Evolutionary conservation across 2,113 vertebrate species (phyloP).

Genomic region (Scatophagus argus): DNA sequence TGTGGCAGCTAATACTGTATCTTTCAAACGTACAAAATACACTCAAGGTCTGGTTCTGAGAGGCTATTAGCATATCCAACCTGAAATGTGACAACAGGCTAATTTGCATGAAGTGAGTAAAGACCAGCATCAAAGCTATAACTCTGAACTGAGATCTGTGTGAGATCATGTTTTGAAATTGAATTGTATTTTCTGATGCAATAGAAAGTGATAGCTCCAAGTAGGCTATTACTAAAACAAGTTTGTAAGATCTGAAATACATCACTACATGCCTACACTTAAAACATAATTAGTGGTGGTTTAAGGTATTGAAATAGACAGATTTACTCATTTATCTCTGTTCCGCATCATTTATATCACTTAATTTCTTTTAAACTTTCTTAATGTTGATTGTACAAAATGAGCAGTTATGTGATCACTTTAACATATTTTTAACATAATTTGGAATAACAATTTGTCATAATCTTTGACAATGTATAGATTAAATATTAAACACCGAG

Average conservation of each 20-base stretch:
- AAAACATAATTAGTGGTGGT: neutral
- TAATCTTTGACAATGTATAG: neutral
- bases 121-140: conserved; percentile 29
- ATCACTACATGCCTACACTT: neutral
- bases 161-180: neutral
- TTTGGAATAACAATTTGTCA: neutral
- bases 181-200: neutral
- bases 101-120: conserved; percentile 41
- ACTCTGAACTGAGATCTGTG: conserved; percentile 19
- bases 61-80: conserved; percentile 41
- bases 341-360: neutral
- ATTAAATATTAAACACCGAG: neutral
- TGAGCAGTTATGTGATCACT: neutral
- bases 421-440: too few relatives aligned
- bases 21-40: conserved; percentile 13
- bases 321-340: neutral
- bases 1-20: neutral
- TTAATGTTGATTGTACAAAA: too few relatives aligned
- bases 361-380: neutral
- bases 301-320: neutral
- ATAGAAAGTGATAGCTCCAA: neutral
- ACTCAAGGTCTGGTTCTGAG: conserved; percentile 15
- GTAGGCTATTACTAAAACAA: neutral
- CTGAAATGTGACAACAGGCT: conserved; percentile 13
- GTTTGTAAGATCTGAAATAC: neutral